Evolutionary conservation across 2,888 invertebrate genomes (phyloP), one percentile per base, ranked within the genome.

Genomic region (Chymomyza amoena): DNA sequence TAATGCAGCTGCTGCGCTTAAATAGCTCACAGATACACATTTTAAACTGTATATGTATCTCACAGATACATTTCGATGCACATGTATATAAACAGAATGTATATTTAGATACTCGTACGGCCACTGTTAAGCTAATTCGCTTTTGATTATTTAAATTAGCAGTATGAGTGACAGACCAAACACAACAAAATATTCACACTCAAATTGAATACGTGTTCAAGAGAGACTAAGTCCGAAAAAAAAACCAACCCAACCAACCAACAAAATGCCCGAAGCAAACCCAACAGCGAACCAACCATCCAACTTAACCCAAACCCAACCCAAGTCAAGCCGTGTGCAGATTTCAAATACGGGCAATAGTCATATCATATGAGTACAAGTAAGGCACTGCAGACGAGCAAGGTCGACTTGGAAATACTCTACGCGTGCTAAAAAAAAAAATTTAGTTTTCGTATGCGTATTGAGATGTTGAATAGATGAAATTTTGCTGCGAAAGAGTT

Each of bases 131-230:
- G 69, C 81, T 73, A 81, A 87, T 85, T 83, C 78, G 70, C 70
- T 61, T 80, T 88, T 85, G 82, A 85, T 88, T 88, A 79, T 66
- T 72, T 88, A 84, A 88, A 88, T 85, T 87, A 88, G 81, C 71
- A 57, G 82, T 75, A 75, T 88, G 88, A 84, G 87, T 84, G 84
- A 84, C 87, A 84, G 79, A 71, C 77, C 68, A 54, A 72, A 73
- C 56, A 54, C 63, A 64, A 60, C 76, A 71, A 68, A 72, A 70
- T 69, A 68, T 72, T 72, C 69, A 69, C 81, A 70, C 76, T 74
- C 74, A 79, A 82, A 78, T 79, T 82, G 76, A 81, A 79, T 76
- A 81, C 77, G 70, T 57, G 25, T 57, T 13, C 57, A 50, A 52
- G 61, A 45, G 13, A 51, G 54, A 36, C 15, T 25, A n/a, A 57